phyloP scores from a whole-genome alignment of 1,140 invertebrate genomes.

The Penaeus chinensis region DNA sequence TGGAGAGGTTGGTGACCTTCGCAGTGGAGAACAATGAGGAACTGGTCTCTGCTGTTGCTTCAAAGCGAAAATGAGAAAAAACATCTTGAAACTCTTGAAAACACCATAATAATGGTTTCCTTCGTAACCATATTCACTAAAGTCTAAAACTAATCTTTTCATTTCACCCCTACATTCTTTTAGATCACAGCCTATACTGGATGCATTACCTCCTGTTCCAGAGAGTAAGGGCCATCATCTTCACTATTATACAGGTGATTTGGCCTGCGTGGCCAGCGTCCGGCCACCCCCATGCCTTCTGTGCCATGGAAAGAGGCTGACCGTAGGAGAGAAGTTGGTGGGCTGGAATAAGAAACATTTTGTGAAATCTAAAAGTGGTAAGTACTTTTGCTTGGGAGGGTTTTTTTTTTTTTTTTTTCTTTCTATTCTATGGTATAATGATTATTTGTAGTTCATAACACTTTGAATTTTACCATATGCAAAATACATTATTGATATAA shows the following conservation, averaged over 20 bases:
- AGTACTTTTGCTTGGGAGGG: background rate
- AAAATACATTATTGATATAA: too few relatives aligned
- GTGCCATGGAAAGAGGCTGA: slow-evolving; percentile 73
- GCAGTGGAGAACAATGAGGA: slow-evolving; percentile 57
- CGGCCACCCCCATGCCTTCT: slow-evolving; percentile 65
- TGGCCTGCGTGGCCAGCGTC: slow-evolving; percentile 51
- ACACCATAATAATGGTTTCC: background rate
- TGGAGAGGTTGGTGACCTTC: slow-evolving; percentile 61
- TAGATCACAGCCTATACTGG: too few relatives aligned
- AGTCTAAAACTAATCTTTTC: too few relatives aligned
- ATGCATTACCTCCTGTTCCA: slow-evolving; percentile 56
- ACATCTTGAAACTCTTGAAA: background rate
- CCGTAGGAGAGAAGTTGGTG: slow-evolving; percentile 70
- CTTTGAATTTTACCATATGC: too few relatives aligned
- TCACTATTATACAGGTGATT: slow-evolving; percentile 54
- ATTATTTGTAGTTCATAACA: too few relatives aligned
- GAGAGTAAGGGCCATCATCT: slow-evolving; percentile 61
- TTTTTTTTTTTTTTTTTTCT: too few relatives aligned
- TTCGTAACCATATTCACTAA: too few relatives aligned
- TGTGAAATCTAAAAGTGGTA: background rate
- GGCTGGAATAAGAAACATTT: slow-evolving; percentile 64
- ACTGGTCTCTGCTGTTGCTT: slow-evolving; percentile 32
- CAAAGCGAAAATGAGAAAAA: background rate
- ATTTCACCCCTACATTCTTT: too few relatives aligned
- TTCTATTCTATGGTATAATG: too few relatives aligned